Evolutionary conservation across 2,888 invertebrate species (phyloP).

Genomic region (Ischnura elegans): DNA sequence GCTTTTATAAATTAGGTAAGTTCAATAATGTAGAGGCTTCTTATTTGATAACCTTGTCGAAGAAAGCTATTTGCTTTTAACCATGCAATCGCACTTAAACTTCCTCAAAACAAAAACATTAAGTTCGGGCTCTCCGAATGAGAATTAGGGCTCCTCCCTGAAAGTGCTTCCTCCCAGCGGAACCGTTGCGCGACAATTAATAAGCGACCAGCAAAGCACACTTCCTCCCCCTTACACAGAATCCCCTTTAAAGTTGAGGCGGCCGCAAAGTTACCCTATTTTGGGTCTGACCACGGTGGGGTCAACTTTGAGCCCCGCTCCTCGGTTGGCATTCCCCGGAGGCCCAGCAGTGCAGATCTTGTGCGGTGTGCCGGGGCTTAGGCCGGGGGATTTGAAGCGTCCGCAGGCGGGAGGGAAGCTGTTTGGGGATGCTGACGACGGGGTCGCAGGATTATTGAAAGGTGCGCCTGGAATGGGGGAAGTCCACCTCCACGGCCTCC

Average conservation of each 20-base stretch:
- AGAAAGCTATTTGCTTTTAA: no score
- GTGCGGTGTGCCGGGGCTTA: neutral
- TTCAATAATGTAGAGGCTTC: no score
- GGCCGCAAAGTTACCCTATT: conserved; percentile 27
- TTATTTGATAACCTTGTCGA: no score
- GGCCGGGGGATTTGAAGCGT: conserved; percentile 40
- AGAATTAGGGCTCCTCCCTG: no score
- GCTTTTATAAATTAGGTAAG: no score
- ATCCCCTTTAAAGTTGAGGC: conserved; percentile 47
- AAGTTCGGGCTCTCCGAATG: no score
- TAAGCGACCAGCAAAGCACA: conserved; percentile 38
- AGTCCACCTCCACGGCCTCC: neutral
- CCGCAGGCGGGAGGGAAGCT: neutral
- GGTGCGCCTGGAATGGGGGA: neutral
- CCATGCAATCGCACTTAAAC: no score
- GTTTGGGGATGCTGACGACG: neutral
- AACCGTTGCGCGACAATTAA: neutral
- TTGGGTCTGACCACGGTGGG: conserved; percentile 28
- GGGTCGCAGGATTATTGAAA: neutral
- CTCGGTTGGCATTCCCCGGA: neutral
- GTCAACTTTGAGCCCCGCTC: conserved; percentile 40
- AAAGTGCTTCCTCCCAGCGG: no score
- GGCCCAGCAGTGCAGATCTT: neutral
- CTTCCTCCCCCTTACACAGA: neutral
- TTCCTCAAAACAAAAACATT: no score